These are phyloP conservation scores for Drosophila stalkeri DNA, from an alignment of 2,888 invertebrate genomes.

Conservation along the genomic window DNA sequence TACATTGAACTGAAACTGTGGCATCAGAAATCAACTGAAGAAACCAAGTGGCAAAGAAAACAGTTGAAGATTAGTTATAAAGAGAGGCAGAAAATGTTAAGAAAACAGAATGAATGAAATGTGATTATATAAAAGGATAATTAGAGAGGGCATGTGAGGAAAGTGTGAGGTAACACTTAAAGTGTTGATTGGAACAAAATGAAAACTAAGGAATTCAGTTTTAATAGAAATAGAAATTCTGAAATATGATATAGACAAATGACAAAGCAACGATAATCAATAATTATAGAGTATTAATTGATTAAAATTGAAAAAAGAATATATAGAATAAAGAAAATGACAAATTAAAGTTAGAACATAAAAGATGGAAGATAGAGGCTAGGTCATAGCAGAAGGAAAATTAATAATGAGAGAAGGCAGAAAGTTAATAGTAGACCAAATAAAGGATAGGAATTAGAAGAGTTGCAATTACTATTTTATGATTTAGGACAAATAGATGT, in stretches of 20 bases:
- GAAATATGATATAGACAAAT: background rate
- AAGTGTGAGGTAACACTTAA: background rate
- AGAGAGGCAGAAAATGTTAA: background rate
- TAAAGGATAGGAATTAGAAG: background rate
- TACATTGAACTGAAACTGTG: constrained; percentile 52
- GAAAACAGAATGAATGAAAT: constrained; percentile 1
- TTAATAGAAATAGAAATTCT: background rate
- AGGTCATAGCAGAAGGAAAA: background rate
- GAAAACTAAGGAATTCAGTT: background rate
- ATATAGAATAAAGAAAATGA: no score
- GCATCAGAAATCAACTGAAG: constrained; percentile 11
- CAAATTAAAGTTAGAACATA: no score
- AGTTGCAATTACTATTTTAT: background rate
- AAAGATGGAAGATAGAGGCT: background rate
- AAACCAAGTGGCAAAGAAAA: constrained; percentile 12
- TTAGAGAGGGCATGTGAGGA: background rate
- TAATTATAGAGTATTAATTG: background rate
- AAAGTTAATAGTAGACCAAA: background rate
- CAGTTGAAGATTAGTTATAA: constrained; percentile 12
- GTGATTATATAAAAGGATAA: background rate
- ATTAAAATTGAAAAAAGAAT: background rate
- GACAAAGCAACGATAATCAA: background rate
- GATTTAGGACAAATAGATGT: background rate
- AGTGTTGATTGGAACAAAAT: background rate
- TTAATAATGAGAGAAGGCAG: background rate